Conservation (phyloP, 2,797 vertebrate genomes). For the Ambastaia sidthimunki region DNA sequence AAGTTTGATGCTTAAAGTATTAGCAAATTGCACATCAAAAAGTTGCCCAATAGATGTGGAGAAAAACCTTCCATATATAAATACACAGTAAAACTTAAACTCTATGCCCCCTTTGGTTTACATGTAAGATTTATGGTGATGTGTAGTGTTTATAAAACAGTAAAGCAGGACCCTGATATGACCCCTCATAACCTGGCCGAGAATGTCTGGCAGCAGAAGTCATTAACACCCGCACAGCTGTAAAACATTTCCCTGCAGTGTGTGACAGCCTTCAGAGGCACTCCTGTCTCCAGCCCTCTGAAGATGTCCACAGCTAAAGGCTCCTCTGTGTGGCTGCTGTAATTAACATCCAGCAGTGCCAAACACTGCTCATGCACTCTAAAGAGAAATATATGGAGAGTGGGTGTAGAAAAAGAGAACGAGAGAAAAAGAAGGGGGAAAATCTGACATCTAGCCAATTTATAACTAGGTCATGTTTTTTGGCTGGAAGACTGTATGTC, state of each 20-base stretch:
- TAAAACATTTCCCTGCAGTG: constrained; percentile 32
- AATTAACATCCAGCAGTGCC: constrained; percentile 53
- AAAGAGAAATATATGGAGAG: constrained; percentile 34
- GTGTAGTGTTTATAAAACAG: constrained; percentile 30
- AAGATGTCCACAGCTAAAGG: constrained; percentile 49
- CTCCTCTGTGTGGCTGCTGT: constrained; percentile 41
- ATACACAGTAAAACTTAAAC: constrained; percentile 6
- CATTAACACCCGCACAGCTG: constrained; percentile 49
- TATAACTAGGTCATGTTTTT: constrained; percentile 59
- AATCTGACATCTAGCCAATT: constrained; percentile 38
- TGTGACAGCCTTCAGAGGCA: constrained; percentile 17
- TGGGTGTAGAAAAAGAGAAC: not conserved
- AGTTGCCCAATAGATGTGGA: too few relatives aligned
- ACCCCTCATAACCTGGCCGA: constrained; percentile 11
- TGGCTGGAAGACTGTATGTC: constrained; percentile 47
- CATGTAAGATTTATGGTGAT: not conserved
- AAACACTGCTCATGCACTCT: constrained; percentile 31
- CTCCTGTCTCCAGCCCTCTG: constrained; percentile 4
- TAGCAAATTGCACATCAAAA: too few relatives aligned
- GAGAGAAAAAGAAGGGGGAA: not conserved
- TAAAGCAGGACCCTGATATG: not conserved
- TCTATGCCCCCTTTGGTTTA: not conserved
- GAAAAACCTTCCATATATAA: not conserved
- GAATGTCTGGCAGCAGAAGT: constrained; percentile 26
- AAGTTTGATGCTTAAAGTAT: too few relatives aligned